Evolutionary conservation across 2,888 invertebrate species (phyloP).

Genomic region (Stenodera caucasica): DNA sequence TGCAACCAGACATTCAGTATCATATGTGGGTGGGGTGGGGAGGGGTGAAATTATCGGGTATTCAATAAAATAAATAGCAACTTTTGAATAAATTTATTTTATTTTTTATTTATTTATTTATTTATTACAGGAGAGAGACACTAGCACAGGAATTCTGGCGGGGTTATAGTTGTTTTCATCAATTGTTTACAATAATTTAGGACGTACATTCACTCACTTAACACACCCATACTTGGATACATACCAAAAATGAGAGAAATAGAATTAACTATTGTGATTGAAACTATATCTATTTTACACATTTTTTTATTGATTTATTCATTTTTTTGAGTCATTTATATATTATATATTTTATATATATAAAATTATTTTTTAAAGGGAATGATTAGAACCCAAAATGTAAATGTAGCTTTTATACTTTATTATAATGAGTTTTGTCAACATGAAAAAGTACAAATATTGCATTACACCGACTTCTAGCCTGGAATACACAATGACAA

Average conservation of each 20-base stretch:
- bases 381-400: constrained; percentile 39
- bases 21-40: too few relatives aligned
- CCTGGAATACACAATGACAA: constrained; percentile 56
- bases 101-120: constrained; percentile 23
- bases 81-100: constrained; percentile 13
- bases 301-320: constrained; percentile 1
- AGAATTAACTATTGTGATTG: background rate
- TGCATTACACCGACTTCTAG: constrained; percentile 61
- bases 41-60: too few relatives aligned
- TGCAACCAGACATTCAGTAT: background rate
- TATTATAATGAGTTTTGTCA: constrained; percentile 62
- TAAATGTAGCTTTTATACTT: constrained; percentile 56
- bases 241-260: background rate
- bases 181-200: background rate
- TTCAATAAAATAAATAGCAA: background rate
- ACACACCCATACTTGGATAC: background rate
- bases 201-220: background rate
- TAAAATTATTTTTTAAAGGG: constrained; percentile 34
- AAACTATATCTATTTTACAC: constrained; percentile 5
- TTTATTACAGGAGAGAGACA: constrained; percentile 18
- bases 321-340: constrained; percentile 11
- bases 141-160: constrained; percentile 8
- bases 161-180: background rate
- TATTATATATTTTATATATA: constrained; percentile 24
- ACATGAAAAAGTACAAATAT: constrained; percentile 67